Evolutionary conservation across 2,797 vertebrate species (phyloP), one percentile per base, ranked within the genome.

Genomic region (Gobio occitaniae): DNA sequence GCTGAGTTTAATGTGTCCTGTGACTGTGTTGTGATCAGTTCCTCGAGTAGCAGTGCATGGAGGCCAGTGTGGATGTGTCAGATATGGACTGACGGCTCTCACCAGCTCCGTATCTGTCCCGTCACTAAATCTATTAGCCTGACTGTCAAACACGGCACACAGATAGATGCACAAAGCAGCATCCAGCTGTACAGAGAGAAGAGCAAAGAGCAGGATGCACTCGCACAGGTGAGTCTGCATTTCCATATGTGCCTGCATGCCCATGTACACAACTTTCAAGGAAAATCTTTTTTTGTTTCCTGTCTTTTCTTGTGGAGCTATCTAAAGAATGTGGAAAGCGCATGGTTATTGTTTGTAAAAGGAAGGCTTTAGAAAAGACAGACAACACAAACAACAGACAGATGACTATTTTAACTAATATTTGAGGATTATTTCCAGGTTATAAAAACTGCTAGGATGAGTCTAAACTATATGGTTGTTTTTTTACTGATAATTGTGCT

Each of bases 171-270:
- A 89, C 92, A 95, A 86, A 92, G 92, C 0, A 90, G 91, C 76
- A 91, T 97, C 83, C 85, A 90, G 71, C 86, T 96, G 84, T 96
- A 96, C 86, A 94, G 94, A 90, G 95, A 95, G 89, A 94, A 92
- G 89, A 93, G 94, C 70, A 92, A 86, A 91, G 95, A 96, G 86
- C 89, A 86, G 77, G 36, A 89, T 84, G 89, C 95, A 86, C 92
- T 94, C 83, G 86, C 91, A 86, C 90, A 93, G 96, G 97, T 97
- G 89, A 91, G 91, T 79, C 41, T 29, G 11, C 5, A 29, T 54
- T 81, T 44, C 6, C 10, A 47, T 48, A 52, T n/a, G 38, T 68
- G 41, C 32, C 10, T 65, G 7, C 25, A 63, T 70, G 47, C 56
- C 25, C 25, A n/a, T 15, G 13, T 41, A n/a, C 19, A 78, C 48